Evolutionary conservation across 2,888 invertebrate genomes (phyloP).

Genomic region (Dastarcus helophoroides): DNA sequence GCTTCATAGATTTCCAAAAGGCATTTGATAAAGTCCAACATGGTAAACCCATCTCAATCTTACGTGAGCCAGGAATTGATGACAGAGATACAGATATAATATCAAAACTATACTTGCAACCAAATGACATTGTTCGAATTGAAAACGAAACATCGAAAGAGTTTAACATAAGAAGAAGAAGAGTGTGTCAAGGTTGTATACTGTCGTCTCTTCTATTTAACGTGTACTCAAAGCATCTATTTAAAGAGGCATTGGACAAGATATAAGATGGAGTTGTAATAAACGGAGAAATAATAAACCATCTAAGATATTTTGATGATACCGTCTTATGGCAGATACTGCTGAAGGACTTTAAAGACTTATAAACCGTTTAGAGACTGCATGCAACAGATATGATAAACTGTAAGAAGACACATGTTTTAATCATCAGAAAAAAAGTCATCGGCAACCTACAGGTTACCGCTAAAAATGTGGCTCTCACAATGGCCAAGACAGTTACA

Average conservation of each 20-base stretch:
- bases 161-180: conserved; percentile 1
- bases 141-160: conserved; percentile 4
- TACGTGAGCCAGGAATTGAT: conserved; percentile 3
- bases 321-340: conserved; percentile 2
- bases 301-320: too few relatives aligned
- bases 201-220: background rate
- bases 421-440: conserved; percentile 5
- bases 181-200: background rate
- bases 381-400: conserved; percentile 5
- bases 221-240: background rate
- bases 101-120: conserved; percentile 3
- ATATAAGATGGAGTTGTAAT: conserved; percentile 4
- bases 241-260: conserved; percentile 4
- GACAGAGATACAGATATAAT: conserved; percentile 3
- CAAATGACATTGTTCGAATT: conserved; percentile 3
- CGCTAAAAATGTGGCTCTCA: background rate
- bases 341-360: conserved; percentile 3
- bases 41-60: conserved; percentile 1
- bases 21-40: conserved; percentile 2
- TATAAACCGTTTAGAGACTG: too few relatives aligned
- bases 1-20: conserved; percentile 5
- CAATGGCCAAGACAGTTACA: conserved; percentile 3
- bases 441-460: conserved; percentile 2
- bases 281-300: conserved; percentile 4
- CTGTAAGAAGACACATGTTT: conserved; percentile 3